Evolutionary conservation across 1,140 invertebrate species (phyloP).

Genomic region (Ladona fulva): DNA sequence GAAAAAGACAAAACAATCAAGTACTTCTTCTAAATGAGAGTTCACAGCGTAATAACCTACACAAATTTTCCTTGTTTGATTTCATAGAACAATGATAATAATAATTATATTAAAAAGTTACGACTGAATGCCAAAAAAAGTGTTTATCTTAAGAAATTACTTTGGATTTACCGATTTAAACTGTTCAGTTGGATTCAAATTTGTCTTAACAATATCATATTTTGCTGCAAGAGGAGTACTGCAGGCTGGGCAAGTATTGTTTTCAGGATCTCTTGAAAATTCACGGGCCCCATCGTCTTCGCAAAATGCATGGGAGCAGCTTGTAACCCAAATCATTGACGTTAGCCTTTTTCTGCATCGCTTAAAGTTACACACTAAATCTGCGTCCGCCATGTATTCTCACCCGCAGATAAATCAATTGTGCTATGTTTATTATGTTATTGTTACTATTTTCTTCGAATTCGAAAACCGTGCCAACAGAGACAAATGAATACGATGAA

Average conservation of each 20-base stretch:
- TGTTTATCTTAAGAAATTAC: no score
- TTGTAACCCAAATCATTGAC: constrained; percentile 39
- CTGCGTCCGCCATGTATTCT: constrained; percentile 5
- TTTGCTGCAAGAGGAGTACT: constrained; percentile 39
- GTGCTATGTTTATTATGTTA: no score
- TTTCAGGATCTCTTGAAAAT: constrained; percentile 36
- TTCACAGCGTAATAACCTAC: no score
- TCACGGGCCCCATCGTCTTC: constrained; percentile 41
- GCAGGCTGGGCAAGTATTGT: constrained; percentile 40
- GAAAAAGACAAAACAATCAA: constrained; percentile 2
- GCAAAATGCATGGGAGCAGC: constrained; percentile 44
- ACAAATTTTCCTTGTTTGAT: no score
- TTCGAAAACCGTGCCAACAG: background rate
- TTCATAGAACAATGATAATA: no score
- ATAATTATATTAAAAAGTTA: no score
- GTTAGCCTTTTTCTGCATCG: constrained; percentile 39
- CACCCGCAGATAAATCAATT: no score
- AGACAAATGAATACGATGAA: background rate
- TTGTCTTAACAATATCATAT: constrained; percentile 43
- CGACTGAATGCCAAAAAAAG: no score
- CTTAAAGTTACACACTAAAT: constrained; percentile 39
- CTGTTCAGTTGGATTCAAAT: constrained; percentile 39
- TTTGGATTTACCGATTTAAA: constrained; percentile 32
- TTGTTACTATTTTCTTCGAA: background rate
- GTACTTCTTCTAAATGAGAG: no score